Evolutionary conservation across 1,140 invertebrate genomes (phyloP).

Genomic region (Paramacrobiotus metropolitanus): DNA sequence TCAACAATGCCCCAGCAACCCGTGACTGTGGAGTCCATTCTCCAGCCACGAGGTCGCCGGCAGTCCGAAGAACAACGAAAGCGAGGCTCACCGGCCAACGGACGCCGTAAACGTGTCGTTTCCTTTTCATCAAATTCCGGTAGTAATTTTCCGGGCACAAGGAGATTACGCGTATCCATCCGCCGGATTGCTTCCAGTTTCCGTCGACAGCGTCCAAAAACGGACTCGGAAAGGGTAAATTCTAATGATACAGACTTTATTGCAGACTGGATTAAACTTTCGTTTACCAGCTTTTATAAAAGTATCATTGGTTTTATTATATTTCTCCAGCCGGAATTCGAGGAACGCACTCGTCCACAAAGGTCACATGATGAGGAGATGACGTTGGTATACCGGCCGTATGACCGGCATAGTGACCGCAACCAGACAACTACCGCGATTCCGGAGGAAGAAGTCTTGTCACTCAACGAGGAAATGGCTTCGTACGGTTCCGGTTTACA

Average conservation of each 20-base stretch:
- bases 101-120: not conserved
- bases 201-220: not conserved
- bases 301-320: too few relatives aligned
- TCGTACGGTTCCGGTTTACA: not conserved
- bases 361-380: slow-evolving; percentile 4
- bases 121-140: not conserved
- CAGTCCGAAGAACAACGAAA: not conserved
- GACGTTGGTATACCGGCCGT: not conserved
- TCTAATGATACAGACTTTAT: not conserved
- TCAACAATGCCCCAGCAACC: not conserved
- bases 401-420: not conserved
- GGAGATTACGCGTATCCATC: not conserved
- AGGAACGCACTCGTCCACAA: too few relatives aligned
- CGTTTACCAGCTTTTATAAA: too few relatives aligned
- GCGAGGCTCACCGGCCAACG: not conserved
- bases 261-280: too few relatives aligned
- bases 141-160: not conserved
- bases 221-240: not conserved
- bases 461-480: not conserved
- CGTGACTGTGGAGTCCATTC: not conserved
- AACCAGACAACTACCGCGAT: not conserved
- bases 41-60: not conserved
- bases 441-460: not conserved
- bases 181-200: not conserved
- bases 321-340: too few relatives aligned